Percentiles rank a stretch among this genome's conserved stretches.
Evolutionary conservation across 2,113 vertebrate species (phyloP).

Genomic region (Paradisaea rubra): DNA sequence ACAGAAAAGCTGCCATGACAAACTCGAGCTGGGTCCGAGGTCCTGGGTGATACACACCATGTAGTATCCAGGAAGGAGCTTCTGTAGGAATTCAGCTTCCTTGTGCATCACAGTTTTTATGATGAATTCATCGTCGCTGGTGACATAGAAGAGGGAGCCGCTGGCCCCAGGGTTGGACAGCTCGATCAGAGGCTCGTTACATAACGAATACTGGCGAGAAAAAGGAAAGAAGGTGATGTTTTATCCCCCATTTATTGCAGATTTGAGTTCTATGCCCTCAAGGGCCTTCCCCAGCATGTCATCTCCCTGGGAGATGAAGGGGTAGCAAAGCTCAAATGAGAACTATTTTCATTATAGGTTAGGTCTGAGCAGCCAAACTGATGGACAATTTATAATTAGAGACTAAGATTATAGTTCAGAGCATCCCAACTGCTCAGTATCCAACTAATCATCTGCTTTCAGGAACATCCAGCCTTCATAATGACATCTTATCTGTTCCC

Average conservation of each 20-base stretch:
- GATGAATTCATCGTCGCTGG: slow-evolving; percentile 97
- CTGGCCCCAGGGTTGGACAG: slow-evolving; percentile 96
- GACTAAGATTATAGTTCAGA: not conserved
- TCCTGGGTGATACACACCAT: slow-evolving; percentile 76
- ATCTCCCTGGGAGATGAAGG: not conserved
- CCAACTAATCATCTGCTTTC: not conserved
- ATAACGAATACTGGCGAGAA: slow-evolving; percentile 86
- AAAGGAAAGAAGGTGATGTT: not conserved
- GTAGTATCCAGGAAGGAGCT: slow-evolving; percentile 96
- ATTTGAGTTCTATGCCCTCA: not conserved
- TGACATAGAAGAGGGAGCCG: slow-evolving; percentile 96
- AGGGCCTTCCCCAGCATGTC: not conserved
- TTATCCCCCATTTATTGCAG: not conserved
- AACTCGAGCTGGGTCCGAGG: rapidly evolving
- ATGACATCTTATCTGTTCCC: not conserved
- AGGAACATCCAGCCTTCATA: not conserved
- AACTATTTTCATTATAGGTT: not conserved
- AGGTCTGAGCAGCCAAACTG: not conserved
- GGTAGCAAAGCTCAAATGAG: not conserved
- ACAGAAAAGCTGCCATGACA: not conserved
- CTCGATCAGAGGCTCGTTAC: slow-evolving; percentile 95
- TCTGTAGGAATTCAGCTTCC: slow-evolving; percentile 97
- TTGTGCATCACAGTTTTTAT: slow-evolving; percentile 99
- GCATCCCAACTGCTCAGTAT: not conserved
- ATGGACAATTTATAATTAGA: not conserved